These are phyloP conservation scores for Oryzaephilus surinamensis DNA, from an alignment of 1,140 invertebrate genomes.

Conservation along the genomic window DNA sequence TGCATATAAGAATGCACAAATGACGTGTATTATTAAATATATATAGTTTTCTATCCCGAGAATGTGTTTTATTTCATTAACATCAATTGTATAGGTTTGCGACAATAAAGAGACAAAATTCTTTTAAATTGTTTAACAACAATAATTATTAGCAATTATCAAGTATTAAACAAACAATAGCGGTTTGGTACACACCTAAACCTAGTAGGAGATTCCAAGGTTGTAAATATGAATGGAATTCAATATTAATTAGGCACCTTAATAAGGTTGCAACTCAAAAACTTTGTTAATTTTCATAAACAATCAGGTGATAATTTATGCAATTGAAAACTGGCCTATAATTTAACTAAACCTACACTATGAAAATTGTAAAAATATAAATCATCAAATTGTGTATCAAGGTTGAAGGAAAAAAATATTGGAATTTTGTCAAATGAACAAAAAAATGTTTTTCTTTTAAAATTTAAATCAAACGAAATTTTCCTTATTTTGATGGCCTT, in stretches of 20 bases:
- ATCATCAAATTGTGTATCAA: slow-evolving; percentile 1
- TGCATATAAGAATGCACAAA: no score
- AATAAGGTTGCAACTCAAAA: slow-evolving; percentile 1
- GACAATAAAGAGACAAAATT: no score
- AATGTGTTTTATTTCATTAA: no score
- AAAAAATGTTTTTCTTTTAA: no score
- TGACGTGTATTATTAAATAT: no score
- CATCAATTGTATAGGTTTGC: no score
- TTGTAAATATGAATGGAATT: slow-evolving; percentile 10
- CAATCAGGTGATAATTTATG: background rate
- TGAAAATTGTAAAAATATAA: slow-evolving; percentile 1
- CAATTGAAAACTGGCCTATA: background rate
- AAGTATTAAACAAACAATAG: slow-evolving; percentile 9
- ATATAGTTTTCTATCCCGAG: no score
- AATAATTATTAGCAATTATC: background rate
- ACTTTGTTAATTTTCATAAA: background rate
- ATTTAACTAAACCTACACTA: background rate
- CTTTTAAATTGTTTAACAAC: no score
- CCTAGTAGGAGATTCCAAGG: slow-evolving; percentile 12
- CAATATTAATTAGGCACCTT: slow-evolving; percentile 5
- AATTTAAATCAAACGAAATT: no score
- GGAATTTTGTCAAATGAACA: no score
- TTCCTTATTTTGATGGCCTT: no score
- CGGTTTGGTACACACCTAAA: slow-evolving; percentile 7
- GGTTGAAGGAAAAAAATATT: background rate